A percentile compares a stretch with the other conserved stretches of the same genome.
Conservation (phyloP, 2,888 invertebrate genomes). For the Heliconius aoede region DNA sequence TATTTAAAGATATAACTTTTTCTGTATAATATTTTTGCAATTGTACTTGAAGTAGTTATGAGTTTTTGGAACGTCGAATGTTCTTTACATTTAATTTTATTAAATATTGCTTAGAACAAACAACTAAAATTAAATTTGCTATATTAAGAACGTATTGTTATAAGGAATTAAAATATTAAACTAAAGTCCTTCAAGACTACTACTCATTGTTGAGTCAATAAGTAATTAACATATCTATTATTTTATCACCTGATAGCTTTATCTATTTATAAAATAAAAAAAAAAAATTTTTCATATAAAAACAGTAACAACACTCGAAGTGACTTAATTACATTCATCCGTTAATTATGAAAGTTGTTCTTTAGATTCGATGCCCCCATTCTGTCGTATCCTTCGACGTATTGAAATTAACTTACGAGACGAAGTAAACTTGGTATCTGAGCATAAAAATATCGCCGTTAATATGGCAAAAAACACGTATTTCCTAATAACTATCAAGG, state of each 20-base stretch:
- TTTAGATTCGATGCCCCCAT: conserved; percentile 46
- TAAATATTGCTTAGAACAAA: not conserved
- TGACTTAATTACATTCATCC: conserved; percentile 55
- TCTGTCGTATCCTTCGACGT: conserved; percentile 26
- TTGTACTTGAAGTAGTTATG: not conserved
- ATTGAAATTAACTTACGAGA: conserved; percentile 30
- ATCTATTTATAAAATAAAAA: too few relatives aligned
- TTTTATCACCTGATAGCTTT: too few relatives aligned
- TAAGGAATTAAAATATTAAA: not conserved
- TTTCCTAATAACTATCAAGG: too few relatives aligned
- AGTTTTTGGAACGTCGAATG: not conserved
- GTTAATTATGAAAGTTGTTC: conserved; percentile 58
- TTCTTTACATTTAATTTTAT: not conserved
- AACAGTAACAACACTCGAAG: conserved; percentile 13
- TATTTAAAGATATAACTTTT: not conserved
- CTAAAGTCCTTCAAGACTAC: not conserved
- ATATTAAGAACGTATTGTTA: too few relatives aligned
- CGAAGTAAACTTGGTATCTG: conserved; percentile 29
- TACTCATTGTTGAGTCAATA: too few relatives aligned
- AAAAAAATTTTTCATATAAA: not conserved
- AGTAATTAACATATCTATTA: too few relatives aligned
- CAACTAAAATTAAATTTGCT: too few relatives aligned
- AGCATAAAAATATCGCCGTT: not conserved
- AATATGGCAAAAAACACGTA: too few relatives aligned
- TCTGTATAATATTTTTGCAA: not conserved